Conservation (phyloP, 64 coral and sea anemone genomes). For the Montipora cactus region DNA sequence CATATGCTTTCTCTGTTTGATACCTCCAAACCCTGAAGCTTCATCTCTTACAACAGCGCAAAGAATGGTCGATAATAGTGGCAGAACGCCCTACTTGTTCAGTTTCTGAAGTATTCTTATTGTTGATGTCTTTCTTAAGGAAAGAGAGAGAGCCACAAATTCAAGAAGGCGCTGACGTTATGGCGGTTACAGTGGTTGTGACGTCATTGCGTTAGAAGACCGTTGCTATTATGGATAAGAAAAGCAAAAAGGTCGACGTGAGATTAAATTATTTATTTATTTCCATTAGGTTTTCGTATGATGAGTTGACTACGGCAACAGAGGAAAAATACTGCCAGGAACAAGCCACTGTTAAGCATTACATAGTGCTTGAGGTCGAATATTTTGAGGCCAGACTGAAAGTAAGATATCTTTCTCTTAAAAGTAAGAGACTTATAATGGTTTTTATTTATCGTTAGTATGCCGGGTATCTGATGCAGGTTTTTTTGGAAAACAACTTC, state of each 20-base stretch:
- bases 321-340: constrained; percentile 49
- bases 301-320: constrained; percentile 45
- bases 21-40: background rate
- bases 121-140: background rate
- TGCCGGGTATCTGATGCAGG: too few species aligned
- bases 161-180: too few species aligned
- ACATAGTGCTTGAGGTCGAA: constrained; percentile 12
- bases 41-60: too few species aligned
- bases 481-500: too few species aligned
- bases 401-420: constrained; percentile 3
- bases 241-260: too few species aligned
- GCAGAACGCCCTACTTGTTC: too few species aligned
- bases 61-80: too few species aligned
- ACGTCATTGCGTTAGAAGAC: too few species aligned
- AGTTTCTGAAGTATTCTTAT: background rate
- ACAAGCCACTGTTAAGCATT: constrained; percentile 29
- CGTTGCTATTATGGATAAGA: too few species aligned
- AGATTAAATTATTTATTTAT: background rate
- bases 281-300: constrained; percentile 54
- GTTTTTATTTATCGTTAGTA: too few species aligned
- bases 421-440: background rate
- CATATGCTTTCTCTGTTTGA: background rate
- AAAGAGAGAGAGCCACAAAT: background rate
- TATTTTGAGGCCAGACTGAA: constrained; percentile 57
- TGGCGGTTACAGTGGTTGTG: too few species aligned